These are phyloP conservation scores for Oncorhynchus clarkii DNA, from an alignment of 2,113 vertebrate species.

Conservation along the genomic window DNA sequence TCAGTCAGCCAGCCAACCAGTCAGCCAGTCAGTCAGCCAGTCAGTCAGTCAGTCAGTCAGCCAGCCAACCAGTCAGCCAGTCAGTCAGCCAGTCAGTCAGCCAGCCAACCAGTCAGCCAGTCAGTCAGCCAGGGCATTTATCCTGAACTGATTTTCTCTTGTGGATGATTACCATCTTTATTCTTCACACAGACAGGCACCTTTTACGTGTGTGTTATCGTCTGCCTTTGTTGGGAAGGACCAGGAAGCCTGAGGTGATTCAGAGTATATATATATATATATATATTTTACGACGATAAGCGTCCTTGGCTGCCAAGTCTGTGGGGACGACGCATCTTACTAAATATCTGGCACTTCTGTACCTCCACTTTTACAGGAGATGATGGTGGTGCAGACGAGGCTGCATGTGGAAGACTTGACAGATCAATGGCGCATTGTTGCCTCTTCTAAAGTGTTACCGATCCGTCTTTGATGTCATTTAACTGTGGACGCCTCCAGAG, in stretches of 20 bases:
- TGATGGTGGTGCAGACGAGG: background rate
- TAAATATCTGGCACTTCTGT: background rate
- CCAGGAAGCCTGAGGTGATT: background rate
- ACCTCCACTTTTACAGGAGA: background rate
- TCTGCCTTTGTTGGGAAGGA: too few species aligned
- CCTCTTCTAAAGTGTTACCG: background rate
- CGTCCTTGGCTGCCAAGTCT: background rate
- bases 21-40: too few species aligned
- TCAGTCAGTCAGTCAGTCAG: accelerated
- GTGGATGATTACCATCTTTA: background rate
- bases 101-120: accelerated
- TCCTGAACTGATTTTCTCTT: background rate
- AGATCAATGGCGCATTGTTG: background rate
- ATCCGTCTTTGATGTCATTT: background rate
- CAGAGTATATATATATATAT: too few species aligned
- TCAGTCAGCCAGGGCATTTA: too few species aligned
- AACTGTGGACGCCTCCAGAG: slow-evolving; percentile 26
- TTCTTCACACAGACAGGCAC: background rate
- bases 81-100: accelerated
- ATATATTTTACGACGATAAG: too few species aligned
- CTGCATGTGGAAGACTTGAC: background rate
- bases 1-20: accelerated
- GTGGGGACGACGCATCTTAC: background rate
- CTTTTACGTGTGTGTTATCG: too few species aligned
- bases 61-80: accelerated